A percentile compares a stretch with the other conserved stretches of the same genome.
Conservation (phyloP, 2,113 vertebrate genomes). For the Phalacrocorax brasilianus region DNA sequence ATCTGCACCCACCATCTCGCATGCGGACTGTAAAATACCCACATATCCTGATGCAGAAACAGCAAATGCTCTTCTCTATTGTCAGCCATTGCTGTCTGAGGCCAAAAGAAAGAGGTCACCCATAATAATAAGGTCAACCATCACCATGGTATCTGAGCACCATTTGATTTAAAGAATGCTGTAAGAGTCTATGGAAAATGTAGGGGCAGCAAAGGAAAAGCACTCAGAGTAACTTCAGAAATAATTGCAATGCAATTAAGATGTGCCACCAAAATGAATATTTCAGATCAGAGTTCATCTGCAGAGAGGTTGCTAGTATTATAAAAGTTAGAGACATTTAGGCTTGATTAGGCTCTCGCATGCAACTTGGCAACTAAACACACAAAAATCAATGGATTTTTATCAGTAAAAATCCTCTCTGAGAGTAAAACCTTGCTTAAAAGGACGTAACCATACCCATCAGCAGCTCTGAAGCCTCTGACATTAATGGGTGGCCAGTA, state of each 20-base stretch:
- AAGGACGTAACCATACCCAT: background rate
- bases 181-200: conserved; percentile 43
- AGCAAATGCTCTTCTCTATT: conserved; percentile 1
- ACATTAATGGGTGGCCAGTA: background rate
- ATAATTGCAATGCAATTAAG: conserved; percentile 67
- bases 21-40: background rate
- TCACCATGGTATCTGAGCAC: conserved; percentile 67
- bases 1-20: background rate
- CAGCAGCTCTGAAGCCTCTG: background rate
- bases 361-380: background rate
- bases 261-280: conserved; percentile 49
- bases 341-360: background rate
- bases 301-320: background rate
- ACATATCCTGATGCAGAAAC: background rate
- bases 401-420: background rate
- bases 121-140: conserved; percentile 66
- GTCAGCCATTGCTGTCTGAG: conserved; percentile 21
- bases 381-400: background rate
- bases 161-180: conserved; percentile 58
- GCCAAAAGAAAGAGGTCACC: conserved; percentile 61
- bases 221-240: conserved; percentile 54
- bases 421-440: background rate
- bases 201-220: conserved; percentile 40
- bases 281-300: conserved; percentile 41
- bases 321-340: background rate